Conservation (phyloP, 1,140 invertebrate species). For the Dolichoris vasculosae region DNA sequence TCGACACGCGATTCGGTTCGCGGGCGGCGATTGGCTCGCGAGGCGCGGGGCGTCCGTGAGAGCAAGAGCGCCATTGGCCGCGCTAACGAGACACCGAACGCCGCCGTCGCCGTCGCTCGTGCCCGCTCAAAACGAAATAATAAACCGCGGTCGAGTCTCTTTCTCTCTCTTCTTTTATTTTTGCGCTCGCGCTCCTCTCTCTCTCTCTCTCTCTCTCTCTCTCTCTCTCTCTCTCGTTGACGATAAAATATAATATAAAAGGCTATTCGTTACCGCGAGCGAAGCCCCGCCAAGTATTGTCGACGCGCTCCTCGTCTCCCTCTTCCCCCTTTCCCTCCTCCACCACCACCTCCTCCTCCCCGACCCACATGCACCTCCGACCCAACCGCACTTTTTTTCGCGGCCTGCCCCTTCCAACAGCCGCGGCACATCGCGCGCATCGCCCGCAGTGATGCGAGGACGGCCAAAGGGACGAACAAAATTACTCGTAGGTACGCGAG, state of each 20-base stretch:
- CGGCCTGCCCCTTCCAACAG: conserved; percentile 18
- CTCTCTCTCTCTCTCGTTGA: conserved; percentile 39
- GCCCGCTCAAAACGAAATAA: conserved; percentile 69
- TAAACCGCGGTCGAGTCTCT: conserved; percentile 61
- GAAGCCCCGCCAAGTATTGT: conserved; percentile 56
- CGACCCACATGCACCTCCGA: background rate
- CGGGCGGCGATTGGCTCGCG: conserved; percentile 64
- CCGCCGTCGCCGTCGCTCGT: background rate
- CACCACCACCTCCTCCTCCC: background rate
- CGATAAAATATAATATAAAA: conserved; percentile 69
- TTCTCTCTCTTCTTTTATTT: conserved; percentile 52
- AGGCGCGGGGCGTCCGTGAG: conserved; percentile 68
- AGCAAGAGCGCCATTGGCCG: conserved; percentile 68
- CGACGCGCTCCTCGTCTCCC: conserved; percentile 36
- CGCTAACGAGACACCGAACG: conserved; percentile 69
- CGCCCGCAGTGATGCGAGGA: conserved; percentile 18
- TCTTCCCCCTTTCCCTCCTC: background rate
- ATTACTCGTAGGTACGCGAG: background rate
- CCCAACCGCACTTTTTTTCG: background rate
- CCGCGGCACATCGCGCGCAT: background rate
- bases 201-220: background rate
- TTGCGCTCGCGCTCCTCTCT: background rate
- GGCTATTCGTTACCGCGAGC: conserved; percentile 59
- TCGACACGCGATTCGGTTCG: conserved; percentile 69
- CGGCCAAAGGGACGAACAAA: background rate